Evolutionary conservation across 2,888 invertebrate species (phyloP).

Genomic region (Cheiracanthium punctorium): DNA sequence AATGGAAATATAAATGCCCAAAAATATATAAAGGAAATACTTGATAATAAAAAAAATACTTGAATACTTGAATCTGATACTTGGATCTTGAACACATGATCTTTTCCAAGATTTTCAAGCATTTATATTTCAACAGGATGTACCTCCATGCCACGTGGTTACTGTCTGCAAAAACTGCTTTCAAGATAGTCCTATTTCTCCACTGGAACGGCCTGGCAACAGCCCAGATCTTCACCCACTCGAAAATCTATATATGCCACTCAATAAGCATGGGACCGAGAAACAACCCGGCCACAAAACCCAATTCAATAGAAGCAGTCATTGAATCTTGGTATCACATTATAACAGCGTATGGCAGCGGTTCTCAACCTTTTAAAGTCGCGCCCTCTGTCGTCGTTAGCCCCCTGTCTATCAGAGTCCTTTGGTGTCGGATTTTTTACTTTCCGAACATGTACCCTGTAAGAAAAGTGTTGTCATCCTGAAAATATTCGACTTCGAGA

Average conservation of each 20-base stretch:
- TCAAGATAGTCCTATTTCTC: background rate
- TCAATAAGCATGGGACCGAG: background rate
- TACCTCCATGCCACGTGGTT: constrained; percentile 8
- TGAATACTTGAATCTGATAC: too few relatives aligned
- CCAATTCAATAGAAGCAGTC: constrained; percentile 20
- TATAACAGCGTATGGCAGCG: too few relatives aligned
- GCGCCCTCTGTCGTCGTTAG: too few relatives aligned
- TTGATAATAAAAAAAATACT: too few relatives aligned
- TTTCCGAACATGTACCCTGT: too few relatives aligned
- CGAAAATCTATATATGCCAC: constrained; percentile 1
- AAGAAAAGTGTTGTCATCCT: too few relatives aligned
- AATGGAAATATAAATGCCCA: constrained; percentile 11
- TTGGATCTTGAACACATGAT: constrained; percentile 8
- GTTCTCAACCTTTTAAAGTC: too few relatives aligned
- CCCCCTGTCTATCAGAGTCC: too few relatives aligned
- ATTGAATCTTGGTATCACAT: background rate
- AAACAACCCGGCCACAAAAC: constrained; percentile 15
- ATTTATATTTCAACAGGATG: constrained; percentile 5
- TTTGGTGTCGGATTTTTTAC: too few relatives aligned
- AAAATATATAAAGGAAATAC: constrained; percentile 22
- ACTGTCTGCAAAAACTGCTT: background rate
- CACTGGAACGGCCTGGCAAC: background rate
- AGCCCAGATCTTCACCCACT: constrained; percentile 13
- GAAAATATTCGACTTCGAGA: too few relatives aligned
- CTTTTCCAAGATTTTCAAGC: background rate